Base-by-base conservation (phyloP, 2,888 invertebrate species). In the Argyra leucocephala region DNA sequence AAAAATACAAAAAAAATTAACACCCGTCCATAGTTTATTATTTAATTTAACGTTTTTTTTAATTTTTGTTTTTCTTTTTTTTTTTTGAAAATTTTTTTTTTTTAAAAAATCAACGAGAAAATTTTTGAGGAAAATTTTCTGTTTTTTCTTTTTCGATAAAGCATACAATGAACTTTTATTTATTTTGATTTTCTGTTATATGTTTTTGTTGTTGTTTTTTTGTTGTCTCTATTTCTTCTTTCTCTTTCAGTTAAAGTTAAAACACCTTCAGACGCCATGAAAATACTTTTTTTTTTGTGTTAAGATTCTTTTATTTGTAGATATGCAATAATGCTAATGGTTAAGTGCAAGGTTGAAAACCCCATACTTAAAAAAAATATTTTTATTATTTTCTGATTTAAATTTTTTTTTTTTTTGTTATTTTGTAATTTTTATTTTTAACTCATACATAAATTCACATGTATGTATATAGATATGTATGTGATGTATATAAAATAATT, bases 241-340 rank as follows among this genome's bases (percentile, higher is more conserved):
- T 31, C 12, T 10, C 31, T 31, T 12, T 31, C 31, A 31, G 31
- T 31, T 31, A 31, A 31, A 31, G 10, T 31, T 31, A 48, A 48
- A 48, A 48, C 48, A 48, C 48, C 48, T 48, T 48, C 48, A 48
- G 48, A 48, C 48, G 48, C 48, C 48, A 48, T 48, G 48, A 48
- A 48, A 48, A 31, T n/a, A n/a, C n/a, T n/a, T n/a, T n/a, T n/a
- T n/a, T n/a, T n/a, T n/a, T n/a, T n/a, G n/a, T n/a, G n/a, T n/a
- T n/a, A n/a, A n/a, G n/a, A n/a, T n/a, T 31, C 12, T 26, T 37
- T 37, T 48, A 48, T 48, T 48, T 48, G 48, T 18, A n/a, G 48
- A 48, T 48, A 48, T 48, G 48, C 48, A 48, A 48, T 48, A 18
- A n/a, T 48, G 18, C 48, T 48, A 48, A 48, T 48, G 48, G 48